These are phyloP conservation scores for Apamea anceps DNA, from an alignment of 2,888 invertebrate genomes.

Conservation along the genomic window DNA sequence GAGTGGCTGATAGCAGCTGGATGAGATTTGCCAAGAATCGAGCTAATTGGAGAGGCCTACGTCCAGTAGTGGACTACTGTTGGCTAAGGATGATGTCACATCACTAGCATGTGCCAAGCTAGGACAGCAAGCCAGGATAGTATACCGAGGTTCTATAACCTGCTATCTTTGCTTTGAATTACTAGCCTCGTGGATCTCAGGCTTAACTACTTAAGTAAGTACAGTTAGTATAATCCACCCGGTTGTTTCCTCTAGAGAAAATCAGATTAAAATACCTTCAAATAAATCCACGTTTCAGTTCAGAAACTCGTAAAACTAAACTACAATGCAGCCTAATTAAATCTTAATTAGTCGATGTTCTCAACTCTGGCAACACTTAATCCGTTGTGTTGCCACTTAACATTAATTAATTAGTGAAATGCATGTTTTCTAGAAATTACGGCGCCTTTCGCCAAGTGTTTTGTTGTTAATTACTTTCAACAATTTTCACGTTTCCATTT, in stretches of 20 bases:
- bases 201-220: background rate
- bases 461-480: slow-evolving; percentile 61
- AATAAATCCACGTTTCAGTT: slow-evolving; percentile 24
- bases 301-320: slow-evolving; percentile 22
- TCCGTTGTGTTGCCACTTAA: slow-evolving; percentile 56
- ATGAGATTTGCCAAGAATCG: too few species aligned
- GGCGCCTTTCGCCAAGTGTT: slow-evolving; percentile 34
- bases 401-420: slow-evolving; percentile 62
- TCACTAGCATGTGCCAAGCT: too few species aligned
- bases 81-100: too few species aligned
- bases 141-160: too few species aligned
- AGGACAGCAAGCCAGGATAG: too few species aligned
- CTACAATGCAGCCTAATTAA: slow-evolving; percentile 44
- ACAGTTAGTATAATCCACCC: background rate
- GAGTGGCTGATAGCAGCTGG: too few species aligned
- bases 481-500: slow-evolving; percentile 24
- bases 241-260: background rate
- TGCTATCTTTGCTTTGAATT: too few species aligned
- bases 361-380: slow-evolving; percentile 51
- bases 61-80: too few species aligned
- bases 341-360: slow-evolving; percentile 59
- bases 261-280: background rate
- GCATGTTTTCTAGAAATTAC: slow-evolving; percentile 56
- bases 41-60: too few species aligned
- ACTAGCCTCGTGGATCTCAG: too few species aligned